Conservation (phyloP, 2,797 vertebrate species). For the Glossophaga mutica region DNA sequence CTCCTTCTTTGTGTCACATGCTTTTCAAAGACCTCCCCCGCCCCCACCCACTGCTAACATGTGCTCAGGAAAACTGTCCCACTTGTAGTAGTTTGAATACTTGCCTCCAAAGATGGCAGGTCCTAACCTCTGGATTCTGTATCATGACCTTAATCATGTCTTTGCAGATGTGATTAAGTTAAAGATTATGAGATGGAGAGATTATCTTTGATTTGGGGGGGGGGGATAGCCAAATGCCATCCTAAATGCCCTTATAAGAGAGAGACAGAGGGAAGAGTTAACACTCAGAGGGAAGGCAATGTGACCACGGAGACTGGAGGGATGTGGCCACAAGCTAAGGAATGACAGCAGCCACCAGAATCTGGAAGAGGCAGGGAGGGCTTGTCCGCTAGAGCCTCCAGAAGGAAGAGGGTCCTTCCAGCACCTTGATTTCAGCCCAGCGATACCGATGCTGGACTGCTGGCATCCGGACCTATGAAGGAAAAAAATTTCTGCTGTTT, state of each 20-base stretch:
- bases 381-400: not conserved
- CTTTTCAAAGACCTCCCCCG: not conserved
- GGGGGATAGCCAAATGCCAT: not conserved
- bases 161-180: not conserved
- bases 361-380: not conserved
- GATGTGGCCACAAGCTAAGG: not conserved
- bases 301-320: not conserved
- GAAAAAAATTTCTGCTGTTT: not conserved
- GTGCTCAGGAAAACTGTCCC: not conserved
- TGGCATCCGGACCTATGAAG: not conserved
- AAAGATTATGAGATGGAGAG: not conserved
- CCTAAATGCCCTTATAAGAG: not conserved
- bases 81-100: not conserved
- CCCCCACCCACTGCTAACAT: not conserved
- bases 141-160: not conserved
- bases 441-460: not conserved
- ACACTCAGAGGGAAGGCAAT: not conserved
- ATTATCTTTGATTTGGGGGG: not conserved
- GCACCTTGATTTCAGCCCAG: not conserved
- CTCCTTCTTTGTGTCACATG: not conserved
- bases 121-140: not conserved
- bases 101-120: not conserved
- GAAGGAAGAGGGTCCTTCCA: rapidly evolving
- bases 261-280: not conserved
- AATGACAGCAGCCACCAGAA: not conserved